Percentiles rank a stretch among this genome's conserved stretches.
These are phyloP conservation scores for Rhinogobio ventralis DNA, from an alignment of 2,797 vertebrate genomes.

Conservation along the genomic window DNA sequence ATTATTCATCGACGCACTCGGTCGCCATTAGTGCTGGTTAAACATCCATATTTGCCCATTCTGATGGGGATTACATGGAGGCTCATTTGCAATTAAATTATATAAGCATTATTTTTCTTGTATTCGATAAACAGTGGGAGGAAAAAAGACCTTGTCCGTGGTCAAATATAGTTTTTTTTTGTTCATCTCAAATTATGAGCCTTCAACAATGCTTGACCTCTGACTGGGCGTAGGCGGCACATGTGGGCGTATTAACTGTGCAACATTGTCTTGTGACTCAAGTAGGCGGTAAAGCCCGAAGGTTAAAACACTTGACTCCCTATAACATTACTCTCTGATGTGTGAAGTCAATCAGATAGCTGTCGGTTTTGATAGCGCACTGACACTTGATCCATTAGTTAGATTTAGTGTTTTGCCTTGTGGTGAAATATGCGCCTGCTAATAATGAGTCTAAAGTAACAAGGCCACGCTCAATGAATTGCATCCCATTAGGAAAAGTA, in stretches of 20 bases:
- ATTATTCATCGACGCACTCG: conserved; percentile 10
- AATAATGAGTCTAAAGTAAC: conserved; percentile 28
- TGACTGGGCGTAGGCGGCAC: conserved; percentile 47
- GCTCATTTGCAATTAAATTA: conserved; percentile 15
- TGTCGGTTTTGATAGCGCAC: conserved; percentile 24
- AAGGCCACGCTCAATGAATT: conserved; percentile 20
- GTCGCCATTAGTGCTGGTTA: neutral
- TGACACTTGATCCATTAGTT: conserved; percentile 9
- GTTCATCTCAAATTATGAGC: conserved; percentile 47
- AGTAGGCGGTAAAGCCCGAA: conserved; percentile 48
- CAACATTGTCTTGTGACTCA: conserved; percentile 45
- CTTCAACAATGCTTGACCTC: conserved; percentile 40
- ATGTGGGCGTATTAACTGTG: conserved; percentile 49
- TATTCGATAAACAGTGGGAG: conserved; percentile 17
- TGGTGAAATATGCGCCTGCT: conserved; percentile 21
- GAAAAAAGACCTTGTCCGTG: conserved; percentile 25
- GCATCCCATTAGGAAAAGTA: conserved; percentile 18
- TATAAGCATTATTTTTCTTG: conserved; percentile 32
- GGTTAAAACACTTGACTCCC: conserved; percentile 48
- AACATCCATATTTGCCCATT: neutral
- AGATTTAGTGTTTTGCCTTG: conserved; percentile 20
- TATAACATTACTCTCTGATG: conserved; percentile 35
- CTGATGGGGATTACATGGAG: conserved; percentile 3
- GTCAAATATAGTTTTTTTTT: conserved; percentile 22
- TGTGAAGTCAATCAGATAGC: conserved; percentile 42